Evolutionary conservation across 2,113 vertebrate species (phyloP), one percentile per base, ranked within the genome.

Genomic region (Pteronura brasiliensis): DNA sequence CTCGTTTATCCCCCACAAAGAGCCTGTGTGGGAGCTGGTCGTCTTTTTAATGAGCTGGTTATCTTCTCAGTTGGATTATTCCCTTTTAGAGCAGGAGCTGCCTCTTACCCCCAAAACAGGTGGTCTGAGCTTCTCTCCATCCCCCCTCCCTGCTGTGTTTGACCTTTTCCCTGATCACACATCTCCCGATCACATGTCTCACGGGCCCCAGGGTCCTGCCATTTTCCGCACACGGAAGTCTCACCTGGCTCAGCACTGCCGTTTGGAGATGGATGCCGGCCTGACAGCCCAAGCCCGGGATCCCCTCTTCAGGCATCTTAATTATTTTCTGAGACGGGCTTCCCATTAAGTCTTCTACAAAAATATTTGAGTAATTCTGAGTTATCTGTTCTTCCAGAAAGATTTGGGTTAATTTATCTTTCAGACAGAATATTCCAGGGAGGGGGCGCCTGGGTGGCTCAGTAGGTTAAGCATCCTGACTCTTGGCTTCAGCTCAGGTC

Each of bases 231-330:
- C 25, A 39, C 14, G 13, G 29, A 84, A 83, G n/a, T 83, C 63
- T 49, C 77, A 14, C 9, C 11, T 47, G 21, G 34, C 47, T 44
- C 25, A 25, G n/a, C n/a, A 47, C 72, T 90, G 59, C 36, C 39
- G 34, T 18, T 15, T 21, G 0, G 36, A 52, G 21, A 6, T 4
- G 29, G 1, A 20, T 1, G 7, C 18, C 7, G 27, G 8, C 17
- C 90, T 39, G 29, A 6, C n/a, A 18, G 7, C 52, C 44, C 39
- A 34, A 52, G 36, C 12, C 52, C n/a, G 18, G 81, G 47, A 1
- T 6, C 74, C 20, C 12, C 7, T 18, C 7, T n/a, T 77, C 31
- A 21, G 31, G 17, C n/a, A 52, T 77, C 92, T 85, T 55, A 25
- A 15, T 25, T 80, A 44, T 81, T 82, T 86, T 65, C 55, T 34